Percentiles rank a stretch among this genome's conserved stretches.
These are phyloP conservation scores for Spodoptera picta DNA, from an alignment of 2,888 invertebrate genomes.

Conservation along the genomic window DNA sequence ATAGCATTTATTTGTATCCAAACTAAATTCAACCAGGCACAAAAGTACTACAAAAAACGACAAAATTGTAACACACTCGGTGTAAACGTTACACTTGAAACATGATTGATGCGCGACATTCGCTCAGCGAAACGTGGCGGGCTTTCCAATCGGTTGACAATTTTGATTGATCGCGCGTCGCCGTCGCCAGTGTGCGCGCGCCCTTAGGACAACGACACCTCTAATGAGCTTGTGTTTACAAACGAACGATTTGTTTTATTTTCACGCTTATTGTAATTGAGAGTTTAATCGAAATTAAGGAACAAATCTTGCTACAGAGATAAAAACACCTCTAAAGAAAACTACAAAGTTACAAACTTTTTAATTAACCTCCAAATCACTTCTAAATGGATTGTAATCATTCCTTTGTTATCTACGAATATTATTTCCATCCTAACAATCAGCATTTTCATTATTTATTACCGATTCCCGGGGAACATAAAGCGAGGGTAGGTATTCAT, in stretches of 20 bases:
- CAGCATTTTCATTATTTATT: conserved; percentile 75
- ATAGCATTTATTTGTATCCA: conserved; percentile 14
- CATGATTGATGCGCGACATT: conserved; percentile 83
- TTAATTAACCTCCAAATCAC: conserved; percentile 6
- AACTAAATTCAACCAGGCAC: conserved; percentile 32
- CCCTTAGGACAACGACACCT: conserved; percentile 54
- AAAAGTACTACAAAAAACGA: conserved; percentile 47
- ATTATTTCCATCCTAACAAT: conserved; percentile 58
- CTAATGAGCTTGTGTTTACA: conserved; percentile 70
- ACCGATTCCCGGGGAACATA: conserved; percentile 69
- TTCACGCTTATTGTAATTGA: conserved; percentile 6
- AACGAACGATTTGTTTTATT: conserved; percentile 58
- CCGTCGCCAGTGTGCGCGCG: conserved; percentile 55
- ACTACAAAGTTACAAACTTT: neutral
- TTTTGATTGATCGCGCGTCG: conserved; percentile 82
- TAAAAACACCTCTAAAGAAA: too few relatives aligned
- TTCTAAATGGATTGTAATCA: conserved; percentile 17
- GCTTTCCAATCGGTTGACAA: conserved; percentile 86
- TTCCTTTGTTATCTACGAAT: conserved; percentile 47
- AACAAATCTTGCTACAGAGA: too few relatives aligned
- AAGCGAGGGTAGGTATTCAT: conserved; percentile 82
- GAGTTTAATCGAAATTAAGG: too few relatives aligned
- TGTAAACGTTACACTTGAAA: conserved; percentile 63
- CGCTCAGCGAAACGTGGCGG: conserved; percentile 75
- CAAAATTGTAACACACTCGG: conserved; percentile 58